These are phyloP conservation scores for Phrynocephalus vlangalii DNA, from an alignment of 2,797 vertebrate species.

Conservation along the genomic window DNA sequence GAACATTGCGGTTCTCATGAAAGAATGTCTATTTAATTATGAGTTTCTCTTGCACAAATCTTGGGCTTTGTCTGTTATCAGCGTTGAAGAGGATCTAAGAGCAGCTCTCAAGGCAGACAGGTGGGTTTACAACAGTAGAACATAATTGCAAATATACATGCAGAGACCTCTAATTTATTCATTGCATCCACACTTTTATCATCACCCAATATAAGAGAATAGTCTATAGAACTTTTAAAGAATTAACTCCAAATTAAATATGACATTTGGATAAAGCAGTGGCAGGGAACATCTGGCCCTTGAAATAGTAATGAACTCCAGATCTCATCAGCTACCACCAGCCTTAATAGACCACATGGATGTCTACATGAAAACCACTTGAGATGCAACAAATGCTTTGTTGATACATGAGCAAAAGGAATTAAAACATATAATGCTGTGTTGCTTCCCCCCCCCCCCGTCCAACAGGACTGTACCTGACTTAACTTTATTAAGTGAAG, in stretches of 20 bases:
- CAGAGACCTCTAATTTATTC: not conserved
- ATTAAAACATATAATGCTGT: not conserved
- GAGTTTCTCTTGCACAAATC: constrained; percentile 80
- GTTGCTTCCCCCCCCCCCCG: not conserved
- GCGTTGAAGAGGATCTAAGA: constrained; percentile 79
- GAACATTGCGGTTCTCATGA: constrained; percentile 72
- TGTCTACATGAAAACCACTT: not conserved
- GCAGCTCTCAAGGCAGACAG: constrained; percentile 73
- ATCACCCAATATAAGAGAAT: not conserved
- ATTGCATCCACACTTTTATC: not conserved
- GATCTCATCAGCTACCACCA: not conserved
- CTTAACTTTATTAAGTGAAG: constrained; percentile 69
- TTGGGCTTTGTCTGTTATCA: constrained; percentile 77
- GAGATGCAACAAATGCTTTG: not conserved
- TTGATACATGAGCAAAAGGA: not conserved
- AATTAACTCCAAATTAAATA: not conserved
- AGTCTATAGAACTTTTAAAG: not conserved
- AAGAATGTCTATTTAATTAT: constrained; percentile 80
- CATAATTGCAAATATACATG: not conserved
- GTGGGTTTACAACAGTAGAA: constrained; percentile 56
- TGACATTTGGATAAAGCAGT: not conserved
- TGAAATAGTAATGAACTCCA: not conserved
- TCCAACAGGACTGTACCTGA: constrained; percentile 71
- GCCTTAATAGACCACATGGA: no score
- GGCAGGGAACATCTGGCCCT: not conserved